Base-by-base conservation (phyloP, 2,888 invertebrate species). In the Lamellibrachia satsuma region DNA sequence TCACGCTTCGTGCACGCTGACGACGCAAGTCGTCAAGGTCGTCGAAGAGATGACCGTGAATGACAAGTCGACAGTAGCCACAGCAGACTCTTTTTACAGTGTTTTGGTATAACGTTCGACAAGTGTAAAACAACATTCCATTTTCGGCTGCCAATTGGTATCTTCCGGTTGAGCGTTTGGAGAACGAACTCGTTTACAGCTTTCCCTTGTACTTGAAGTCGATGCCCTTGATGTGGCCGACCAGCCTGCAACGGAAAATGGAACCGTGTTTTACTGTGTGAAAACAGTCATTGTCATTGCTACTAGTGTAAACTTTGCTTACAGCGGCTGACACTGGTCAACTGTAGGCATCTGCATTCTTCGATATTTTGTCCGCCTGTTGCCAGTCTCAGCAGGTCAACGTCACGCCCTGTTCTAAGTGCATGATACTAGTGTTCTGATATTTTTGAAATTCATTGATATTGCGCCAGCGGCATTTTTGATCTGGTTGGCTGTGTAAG, bases 201-300 rank as follows among this genome's bases (percentile, higher is more conserved):
- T 93, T 93, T 27, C 93, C 93, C 51, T 93, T 93, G 92, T 93
- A 93, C 57, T 93, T 92, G 75, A 93, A 93, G 90, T 93, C 93
- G 22, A 91, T 93, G 52, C 52, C 91, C 90, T 93, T 93, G 92
- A 93, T 93, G 91, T 93, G 93, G 93, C 92, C 91, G 52, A 93
- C 93, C 60, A 93, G 92, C 93, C 93, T 93, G 92, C 15, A 91
- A 92, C 51, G 75, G 22, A n/a, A 75, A 11, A 15, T 22, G 75
- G 75, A 6, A 75, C 75, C 15, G 22, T 75, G n/a, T 22, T 15
- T 75, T 15, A 75, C 15, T 22, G 22, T 75, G 22, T 2, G 15
- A 0, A 75, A 91, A 75, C 22, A 75, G n/a, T n/a, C 22, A 22
- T 75, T 3, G n/a, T 6, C 75, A 60, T 1, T 60, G 60, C 60